Conservation (phyloP, 2,888 invertebrate genomes). For the Sminthurinus aureus region DNA sequence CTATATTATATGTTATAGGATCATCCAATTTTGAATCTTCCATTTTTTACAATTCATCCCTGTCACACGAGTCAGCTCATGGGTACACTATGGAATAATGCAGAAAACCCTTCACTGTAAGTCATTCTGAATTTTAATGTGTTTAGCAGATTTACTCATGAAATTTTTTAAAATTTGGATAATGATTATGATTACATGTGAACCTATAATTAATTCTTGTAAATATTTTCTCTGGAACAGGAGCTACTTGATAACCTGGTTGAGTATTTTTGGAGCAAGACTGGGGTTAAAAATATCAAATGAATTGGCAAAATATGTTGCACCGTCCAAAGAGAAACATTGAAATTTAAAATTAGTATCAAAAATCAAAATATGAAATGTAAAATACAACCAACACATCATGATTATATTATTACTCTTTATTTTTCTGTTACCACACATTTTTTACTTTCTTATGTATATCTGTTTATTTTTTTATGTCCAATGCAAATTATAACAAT, state of each 20-base stretch:
- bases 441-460: too few species aligned
- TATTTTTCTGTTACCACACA: too few species aligned
- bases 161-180: neutral
- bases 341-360: too few species aligned
- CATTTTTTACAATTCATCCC: constrained; percentile 42
- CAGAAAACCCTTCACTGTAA: constrained; percentile 34
- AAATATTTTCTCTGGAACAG: constrained; percentile 12
- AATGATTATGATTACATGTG: neutral
- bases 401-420: too few species aligned
- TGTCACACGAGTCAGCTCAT: constrained; percentile 37
- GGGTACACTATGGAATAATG: constrained; percentile 34
- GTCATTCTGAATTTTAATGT: constrained; percentile 2
- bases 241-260: constrained; percentile 39
- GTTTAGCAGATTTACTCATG: neutral
- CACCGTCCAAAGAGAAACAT: neutral
- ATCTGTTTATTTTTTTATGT: too few species aligned
- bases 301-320: constrained; percentile 22
- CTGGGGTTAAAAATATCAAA: constrained; percentile 27
- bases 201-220: neutral
- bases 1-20: constrained; percentile 24
- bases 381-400: too few species aligned
- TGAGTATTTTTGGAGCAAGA: constrained; percentile 34
- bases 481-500: too few species aligned
- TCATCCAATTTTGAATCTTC: constrained; percentile 35
- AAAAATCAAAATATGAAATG: too few species aligned